Base-by-base conservation (phyloP, 2,888 invertebrate genomes). In the Pelosia muscerda region DNA sequence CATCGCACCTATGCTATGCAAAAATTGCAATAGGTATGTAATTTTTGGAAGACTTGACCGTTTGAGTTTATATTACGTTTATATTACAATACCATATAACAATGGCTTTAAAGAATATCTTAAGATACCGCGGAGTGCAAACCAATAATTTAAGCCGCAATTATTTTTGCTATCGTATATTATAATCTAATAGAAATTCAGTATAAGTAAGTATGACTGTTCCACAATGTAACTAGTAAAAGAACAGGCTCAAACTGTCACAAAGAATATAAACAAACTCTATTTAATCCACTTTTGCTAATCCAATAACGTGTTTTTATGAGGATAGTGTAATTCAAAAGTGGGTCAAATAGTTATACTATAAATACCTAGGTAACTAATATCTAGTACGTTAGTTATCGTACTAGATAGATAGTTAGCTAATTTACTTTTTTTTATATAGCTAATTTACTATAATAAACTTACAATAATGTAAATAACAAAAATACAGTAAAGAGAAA, bases 201-300 rank as follows among this genome's bases (percentile, higher is more conserved):
- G 34, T 28, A 28, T 28, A 4, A 28, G n/a, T 31, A 38, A 38
- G 11, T 15, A 38, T 5, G 4, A 3, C 13, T 49, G 19, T 1
- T 26, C 19, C 19, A n/a, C 19, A 25, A 5, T 19, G 11, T 10
- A 53, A 63, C 28, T 10, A 55, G n/a, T 9, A 38, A n/a, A 15
- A 53, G 10, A 60, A 9, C n/a, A n/a, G 54, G 60, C 34, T 22
- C 25, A 55, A 42, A n/a, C 23, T 23, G 9, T 23, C 56, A 42
- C 31, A 53, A 60, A 71, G 57, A 62, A 69, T 65, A 25, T 25
- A 60, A 60, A 38, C 42, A 56, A 65, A 71, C 72, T 64, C 23
- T 62, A 65, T 72, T 75, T 81, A 79, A 82, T 81, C 76, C 69
- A 69, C 73, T 79, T 79, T 61, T 63, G 59, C 42, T 83, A 75